phyloP scores from a whole-genome alignment of 2,797 vertebrate species.

The Schizopygopsis pylzovi region DNA sequence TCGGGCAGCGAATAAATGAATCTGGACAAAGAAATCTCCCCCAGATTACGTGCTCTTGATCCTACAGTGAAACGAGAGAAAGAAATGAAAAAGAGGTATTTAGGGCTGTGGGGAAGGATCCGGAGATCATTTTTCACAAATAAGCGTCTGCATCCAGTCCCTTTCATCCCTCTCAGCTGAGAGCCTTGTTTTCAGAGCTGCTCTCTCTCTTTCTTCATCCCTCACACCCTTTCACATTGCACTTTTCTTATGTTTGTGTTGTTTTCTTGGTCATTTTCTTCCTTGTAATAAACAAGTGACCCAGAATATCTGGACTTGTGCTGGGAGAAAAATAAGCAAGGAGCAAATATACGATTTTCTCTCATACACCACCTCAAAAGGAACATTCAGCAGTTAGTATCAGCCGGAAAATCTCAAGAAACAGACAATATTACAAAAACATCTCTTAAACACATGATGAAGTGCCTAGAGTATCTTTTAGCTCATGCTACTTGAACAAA shows the following conservation, averaged over 20 bases:
- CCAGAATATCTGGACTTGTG: slow-evolving; percentile 71
- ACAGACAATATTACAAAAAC: slow-evolving; percentile 44
- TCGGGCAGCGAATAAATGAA: slow-evolving; percentile 20
- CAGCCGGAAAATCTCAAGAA: slow-evolving; percentile 17
- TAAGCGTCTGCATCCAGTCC: slow-evolving; percentile 75
- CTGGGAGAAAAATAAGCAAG: slow-evolving; percentile 41
- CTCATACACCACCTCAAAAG: slow-evolving; percentile 48
- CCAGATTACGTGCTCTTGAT: slow-evolving; percentile 35
- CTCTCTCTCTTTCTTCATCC: slow-evolving; percentile 62
- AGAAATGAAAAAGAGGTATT: slow-evolving; percentile 12
- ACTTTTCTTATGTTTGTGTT: slow-evolving; percentile 75
- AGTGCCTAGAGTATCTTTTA: slow-evolving; percentile 30
- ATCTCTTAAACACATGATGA: slow-evolving; percentile 38
- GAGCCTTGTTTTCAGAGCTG: slow-evolving; percentile 78
- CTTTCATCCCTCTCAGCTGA: slow-evolving; percentile 84
- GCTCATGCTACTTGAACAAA: background rate
- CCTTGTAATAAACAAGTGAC: slow-evolving; percentile 73
- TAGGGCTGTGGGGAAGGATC: slow-evolving; percentile 72
- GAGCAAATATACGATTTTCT: slow-evolving; percentile 43
- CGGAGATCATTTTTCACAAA: slow-evolving; percentile 81
- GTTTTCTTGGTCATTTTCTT: slow-evolving; percentile 79
- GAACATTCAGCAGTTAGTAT: slow-evolving; percentile 25
- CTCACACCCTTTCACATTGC: slow-evolving; percentile 56
- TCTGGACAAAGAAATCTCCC: slow-evolving; percentile 39
- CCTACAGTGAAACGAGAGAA: slow-evolving; percentile 42